These are phyloP conservation scores for Erythrocercus mccallii DNA, from an alignment of 2,113 vertebrate genomes.

Conservation along the genomic window DNA sequence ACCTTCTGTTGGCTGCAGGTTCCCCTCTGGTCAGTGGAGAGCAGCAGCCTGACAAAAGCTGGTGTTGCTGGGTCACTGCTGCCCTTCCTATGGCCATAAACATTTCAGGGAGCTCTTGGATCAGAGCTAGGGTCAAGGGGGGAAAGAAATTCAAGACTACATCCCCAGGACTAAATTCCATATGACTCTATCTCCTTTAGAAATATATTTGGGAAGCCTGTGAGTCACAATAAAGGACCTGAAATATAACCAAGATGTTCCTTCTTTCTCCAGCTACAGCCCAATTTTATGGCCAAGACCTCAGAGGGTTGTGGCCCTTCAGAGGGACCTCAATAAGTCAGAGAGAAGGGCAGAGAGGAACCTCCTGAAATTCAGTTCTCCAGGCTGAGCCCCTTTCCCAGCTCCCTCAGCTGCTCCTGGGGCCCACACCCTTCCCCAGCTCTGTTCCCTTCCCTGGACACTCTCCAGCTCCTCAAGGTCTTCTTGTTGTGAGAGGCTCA, in stretches of 20 bases:
- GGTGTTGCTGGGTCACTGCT: neutral
- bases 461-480: rapidly evolving
- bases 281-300: neutral
- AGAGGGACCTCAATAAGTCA: rapidly evolving
- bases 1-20: neutral
- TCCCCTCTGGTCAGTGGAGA: neutral
- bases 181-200: neutral
- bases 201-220: neutral
- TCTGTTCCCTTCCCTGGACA: rapidly evolving
- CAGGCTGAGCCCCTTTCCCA: neutral
- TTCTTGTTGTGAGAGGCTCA: neutral
- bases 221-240: neutral
- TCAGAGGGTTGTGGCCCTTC: neutral
- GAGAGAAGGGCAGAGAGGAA: neutral
- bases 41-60: neutral
- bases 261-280: neutral
- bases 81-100: neutral
- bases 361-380: neutral
- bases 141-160: neutral
- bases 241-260: neutral
- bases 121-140: neutral
- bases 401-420: neutral
- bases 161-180: neutral
- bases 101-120: neutral
- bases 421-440: neutral